Base-by-base conservation (phyloP, 2,797 vertebrate species). In the Tenualosa ilisha region DNA sequence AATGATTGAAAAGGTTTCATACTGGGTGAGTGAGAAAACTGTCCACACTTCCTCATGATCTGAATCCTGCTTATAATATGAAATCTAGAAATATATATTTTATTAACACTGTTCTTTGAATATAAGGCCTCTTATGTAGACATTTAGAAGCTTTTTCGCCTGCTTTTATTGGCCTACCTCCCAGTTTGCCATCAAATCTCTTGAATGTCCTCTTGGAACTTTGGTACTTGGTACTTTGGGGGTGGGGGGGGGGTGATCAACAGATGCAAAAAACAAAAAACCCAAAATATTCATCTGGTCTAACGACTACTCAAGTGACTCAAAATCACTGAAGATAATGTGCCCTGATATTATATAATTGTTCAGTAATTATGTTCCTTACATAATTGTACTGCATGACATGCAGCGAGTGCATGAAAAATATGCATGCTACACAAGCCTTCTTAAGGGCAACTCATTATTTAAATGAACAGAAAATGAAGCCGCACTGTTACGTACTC, bases 391-490 rank as follows among this genome's bases (percentile, higher is more conserved):
- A 13, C 63, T 65, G 24, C 20, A 59, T n/a, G 20, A n/a, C 54
- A 56, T 31, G 61, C 11, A 26, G 12, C 26, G 63, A 31, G 63
- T 65, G 63, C 24, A 22, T 3, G 5, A 6, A 22, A 26, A 11
- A 11, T 65, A 24, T 65, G 63, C 4, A 12, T 31, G n/a, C n/a
- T 26, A 26, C 7, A 12, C 61, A 65, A 24, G 61, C 1, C 56
- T n/a, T 59, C 24, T 24, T 65, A 65, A 65, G 24, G 0, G 11
- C 63, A 13, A 65, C 6, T 59, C 22, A 59, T 31, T 13, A 65
- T 65, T 65, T 65, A 65, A 65, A 65, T 65, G 24, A 65, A 65
- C n/a, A 65, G 61, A 26, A 65, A 65, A 26, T 65, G 8, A 65
- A 65, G 2, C 24, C 8, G 61, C 11, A 65, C 2, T 61, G 22